Evolutionary conservation across 1,140 invertebrate species (phyloP).

Genomic region (Saccostrea glomerata): DNA sequence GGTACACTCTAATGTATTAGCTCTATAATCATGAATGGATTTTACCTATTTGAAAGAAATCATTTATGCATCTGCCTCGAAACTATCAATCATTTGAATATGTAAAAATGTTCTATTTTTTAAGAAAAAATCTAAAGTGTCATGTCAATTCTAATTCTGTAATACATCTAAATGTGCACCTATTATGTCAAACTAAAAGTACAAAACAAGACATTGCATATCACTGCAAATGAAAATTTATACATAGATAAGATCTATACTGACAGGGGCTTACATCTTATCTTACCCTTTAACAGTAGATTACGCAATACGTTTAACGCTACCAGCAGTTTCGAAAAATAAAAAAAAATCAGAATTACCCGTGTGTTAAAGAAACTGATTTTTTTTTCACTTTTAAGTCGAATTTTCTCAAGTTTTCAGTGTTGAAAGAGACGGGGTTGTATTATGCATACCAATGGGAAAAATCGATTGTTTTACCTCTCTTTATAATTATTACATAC

Average conservation of each 20-base stretch:
- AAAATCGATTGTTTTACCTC: too few relatives aligned
- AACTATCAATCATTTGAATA: conserved; percentile 18
- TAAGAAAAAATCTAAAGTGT: background rate
- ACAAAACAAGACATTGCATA: background rate
- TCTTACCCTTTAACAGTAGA: background rate
- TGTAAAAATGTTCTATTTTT: conserved; percentile 20
- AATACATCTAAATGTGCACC: conserved; percentile 14
- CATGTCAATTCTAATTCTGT: conserved; percentile 22
- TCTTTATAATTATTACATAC: too few relatives aligned
- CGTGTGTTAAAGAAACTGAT: too few relatives aligned
- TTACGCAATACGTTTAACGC: background rate
- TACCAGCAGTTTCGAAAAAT: background rate
- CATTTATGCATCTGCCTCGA: background rate
- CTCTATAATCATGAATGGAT: conserved; percentile 4
- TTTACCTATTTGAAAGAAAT: conserved; percentile 8
- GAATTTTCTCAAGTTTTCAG: too few relatives aligned
- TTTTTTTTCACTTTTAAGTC: too few relatives aligned
- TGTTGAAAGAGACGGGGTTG: too few relatives aligned
- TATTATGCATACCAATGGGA: too few relatives aligned
- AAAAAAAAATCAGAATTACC: too few relatives aligned
- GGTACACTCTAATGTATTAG: background rate
- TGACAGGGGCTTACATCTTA: background rate
- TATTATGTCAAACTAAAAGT: background rate
- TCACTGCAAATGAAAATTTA: background rate
- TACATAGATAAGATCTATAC: background rate